Percentiles rank a stretch among this genome's conserved stretches.
phyloP scores from a whole-genome alignment of 2,888 invertebrate genomes.

The Conomelus anceps region DNA sequence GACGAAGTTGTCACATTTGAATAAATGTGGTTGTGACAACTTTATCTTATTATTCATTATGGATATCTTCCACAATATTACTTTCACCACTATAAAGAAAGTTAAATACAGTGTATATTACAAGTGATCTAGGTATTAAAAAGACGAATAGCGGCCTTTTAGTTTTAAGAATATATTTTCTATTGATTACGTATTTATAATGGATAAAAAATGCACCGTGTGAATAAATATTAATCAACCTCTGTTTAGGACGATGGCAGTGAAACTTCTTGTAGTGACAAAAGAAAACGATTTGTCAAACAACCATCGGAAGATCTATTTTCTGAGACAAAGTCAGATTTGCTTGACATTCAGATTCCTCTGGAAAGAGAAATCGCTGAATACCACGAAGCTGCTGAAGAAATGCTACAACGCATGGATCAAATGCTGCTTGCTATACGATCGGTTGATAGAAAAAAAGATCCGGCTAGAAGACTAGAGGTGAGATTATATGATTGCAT shows the following conservation, averaged over 20 bases:
- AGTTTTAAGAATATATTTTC: too few relatives aligned
- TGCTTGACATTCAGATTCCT: conserved; percentile 19
- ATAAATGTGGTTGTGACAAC: too few relatives aligned
- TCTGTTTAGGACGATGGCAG: neutral
- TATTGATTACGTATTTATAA: too few relatives aligned
- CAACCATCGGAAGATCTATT: conserved; percentile 6
- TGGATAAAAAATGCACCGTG: too few relatives aligned
- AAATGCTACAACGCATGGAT: conserved; percentile 52
- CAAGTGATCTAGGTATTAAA: too few relatives aligned
- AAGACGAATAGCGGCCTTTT: too few relatives aligned
- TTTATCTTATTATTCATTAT: too few relatives aligned
- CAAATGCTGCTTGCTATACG: conserved; percentile 53
- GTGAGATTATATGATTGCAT: conserved; percentile 43
- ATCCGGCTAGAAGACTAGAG: conserved; percentile 57
- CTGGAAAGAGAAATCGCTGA: conserved; percentile 35
- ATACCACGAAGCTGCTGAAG: conserved; percentile 39
- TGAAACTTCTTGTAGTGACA: neutral
- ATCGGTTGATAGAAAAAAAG: conserved; percentile 52
- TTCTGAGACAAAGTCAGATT: neutral
- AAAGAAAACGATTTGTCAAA: conserved; percentile 1
- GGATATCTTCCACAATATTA: too few relatives aligned
- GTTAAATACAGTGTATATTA: too few relatives aligned
- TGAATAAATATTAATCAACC: neutral
- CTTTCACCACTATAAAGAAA: too few relatives aligned
- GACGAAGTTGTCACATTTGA: too few relatives aligned